Base-by-base conservation (phyloP, 1,140 invertebrate genomes). In the Planococcus citri region DNA sequence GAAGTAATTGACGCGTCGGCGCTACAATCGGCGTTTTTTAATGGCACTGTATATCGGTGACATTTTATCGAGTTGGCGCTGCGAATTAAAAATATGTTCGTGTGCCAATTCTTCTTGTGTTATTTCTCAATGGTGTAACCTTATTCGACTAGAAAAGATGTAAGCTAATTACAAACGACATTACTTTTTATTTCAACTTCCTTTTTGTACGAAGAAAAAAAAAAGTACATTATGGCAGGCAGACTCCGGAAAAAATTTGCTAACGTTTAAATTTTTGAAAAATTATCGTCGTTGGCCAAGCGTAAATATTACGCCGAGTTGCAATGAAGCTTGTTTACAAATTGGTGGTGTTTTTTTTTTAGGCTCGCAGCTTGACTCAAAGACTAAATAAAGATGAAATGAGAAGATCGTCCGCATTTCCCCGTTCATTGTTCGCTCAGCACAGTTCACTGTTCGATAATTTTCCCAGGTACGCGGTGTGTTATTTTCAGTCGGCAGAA, bases 361-460 rank as follows among this genome's bases (percentile, higher is more conserved):
- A 89, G 87, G 87, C 89, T n/a, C 85, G 90, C 51, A 90, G 87
- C 74, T 79, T 94, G 24, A 94, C 91, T 0, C 87, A 91, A 74
- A 85, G 89, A 73, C 79, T 93, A 68, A 92, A 92, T 76, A 87
- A 90, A 10, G 90, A 92, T 75, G 90, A 91, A 74, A 79, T 79
- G 60, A 78, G 80, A 67, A 72, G 84, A 79, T 75, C 81, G 76
- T 76, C 72, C 58, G 69, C 69, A 21, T 74, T 74, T 27, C 76
- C 73, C 20, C 38, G 73, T 64, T 73, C 73, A 27, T 69, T 76
- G 22, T 77, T 76, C 69, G 72, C 72, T 60, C 73, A 74, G 29
- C 73, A 74, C 25, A 71, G 71, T 29, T 76, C 74, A 41, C 51
- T 75, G 33, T 75, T 75, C 70, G 75, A 76, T 51, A 72, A 74